phyloP scores from a whole-genome alignment of 2,113 vertebrate species.

The Ginglymostoma cirratum region DNA sequence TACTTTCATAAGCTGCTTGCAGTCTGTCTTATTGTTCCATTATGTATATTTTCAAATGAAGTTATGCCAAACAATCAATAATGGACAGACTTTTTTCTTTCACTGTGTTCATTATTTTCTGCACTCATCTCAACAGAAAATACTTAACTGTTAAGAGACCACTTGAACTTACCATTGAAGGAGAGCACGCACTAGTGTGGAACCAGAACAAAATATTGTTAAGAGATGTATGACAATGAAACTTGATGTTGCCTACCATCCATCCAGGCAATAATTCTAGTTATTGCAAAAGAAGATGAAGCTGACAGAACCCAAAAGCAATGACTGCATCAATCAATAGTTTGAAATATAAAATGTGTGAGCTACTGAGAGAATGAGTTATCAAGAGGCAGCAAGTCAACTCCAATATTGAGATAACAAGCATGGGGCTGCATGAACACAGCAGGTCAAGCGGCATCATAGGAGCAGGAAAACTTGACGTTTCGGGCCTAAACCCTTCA shows the following conservation, averaged over 20 bases:
- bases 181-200: not conserved
- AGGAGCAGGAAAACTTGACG: no score
- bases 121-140: constrained; percentile 16
- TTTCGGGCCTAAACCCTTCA: no score
- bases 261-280: not conserved
- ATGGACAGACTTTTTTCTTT: constrained; percentile 20
- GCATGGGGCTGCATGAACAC: no score
- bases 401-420: no score
- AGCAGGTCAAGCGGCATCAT: no score
- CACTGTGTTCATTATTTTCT: constrained; percentile 23
- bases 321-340: constrained; percentile 18
- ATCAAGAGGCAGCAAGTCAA: not conserved
- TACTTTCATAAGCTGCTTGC: constrained; percentile 14
- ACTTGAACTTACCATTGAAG: constrained; percentile 27
- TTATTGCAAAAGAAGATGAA: constrained; percentile 8
- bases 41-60: constrained; percentile 36
- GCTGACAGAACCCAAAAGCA: constrained; percentile 3
- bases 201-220: constrained; percentile 3
- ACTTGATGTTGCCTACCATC: not conserved
- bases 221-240: not conserved
- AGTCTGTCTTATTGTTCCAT: constrained; percentile 32
- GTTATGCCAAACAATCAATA: constrained; percentile 34
- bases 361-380: not conserved
- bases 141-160: constrained; percentile 15
- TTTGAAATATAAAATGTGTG: constrained; percentile 12